Base-by-base conservation (phyloP, 2,113 vertebrate species). In the Zapus hudsonius region DNA sequence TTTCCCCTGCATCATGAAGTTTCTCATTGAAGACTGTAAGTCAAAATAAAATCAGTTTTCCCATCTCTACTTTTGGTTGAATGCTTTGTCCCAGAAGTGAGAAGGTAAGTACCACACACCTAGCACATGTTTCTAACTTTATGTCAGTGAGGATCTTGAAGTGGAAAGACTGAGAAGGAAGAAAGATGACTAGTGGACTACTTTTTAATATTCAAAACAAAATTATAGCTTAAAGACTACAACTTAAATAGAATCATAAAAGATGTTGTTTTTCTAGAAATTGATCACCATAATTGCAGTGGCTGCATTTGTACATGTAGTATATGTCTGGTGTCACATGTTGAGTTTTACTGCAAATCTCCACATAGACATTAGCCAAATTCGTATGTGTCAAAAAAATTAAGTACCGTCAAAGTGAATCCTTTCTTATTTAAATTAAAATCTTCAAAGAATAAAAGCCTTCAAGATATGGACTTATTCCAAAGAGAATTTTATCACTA, bases 391-490 rank as follows among this genome's bases (percentile, higher is more conserved):
- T 31, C 23, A 12, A 70, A 55, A 93, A 63, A n/a, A 42, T 92
- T 42, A 78, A 73, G n/a, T 61, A 7, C 12, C 55, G 55, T 9
- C 73, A 84, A 82, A 31, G 22, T 66, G 7, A 84, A 31, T 88
- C 90, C 72, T 82, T 81, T 7, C 7, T 22, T 36, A 47, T 89
- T 20, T 83, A 42, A 90, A 38, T 89, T 38, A 84, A 85, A 78
- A 52, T 73, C 17, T 36, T 40, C 27, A 64, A 55, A n/a, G 57
- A 29, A 73, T 31, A 87, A 38, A 47, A 78, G 88, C 59, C 52
- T 7, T 42, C 31, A 69, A 88, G 38, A 47, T 12, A 22, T 38
- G 6, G 31, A 61, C 40, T 66, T 92, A n/a, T 11, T 63, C 8
- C 44, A 66, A 84, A 63, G 11, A n/a, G 7, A 64, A 42, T 52